Base-by-base conservation (phyloP, 2,797 vertebrate species). In the Glyptemys insculpta region DNA sequence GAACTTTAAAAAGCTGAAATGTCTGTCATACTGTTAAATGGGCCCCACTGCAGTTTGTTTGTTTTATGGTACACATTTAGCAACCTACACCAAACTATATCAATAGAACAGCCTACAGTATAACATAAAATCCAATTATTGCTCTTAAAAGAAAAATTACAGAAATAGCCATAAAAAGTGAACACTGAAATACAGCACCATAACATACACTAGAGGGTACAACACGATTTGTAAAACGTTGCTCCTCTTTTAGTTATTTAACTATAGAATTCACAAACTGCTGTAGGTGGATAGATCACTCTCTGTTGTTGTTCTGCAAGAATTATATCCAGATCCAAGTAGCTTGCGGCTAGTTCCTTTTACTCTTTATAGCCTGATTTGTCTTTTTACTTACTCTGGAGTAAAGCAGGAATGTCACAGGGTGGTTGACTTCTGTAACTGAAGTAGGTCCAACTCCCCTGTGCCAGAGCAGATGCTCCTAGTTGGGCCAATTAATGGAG, bases 301-400 rank as follows among this genome's bases (percentile, higher is more conserved):
- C 62, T 81, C 23, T 76, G 41, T 27, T 34, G 44, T 31, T 62
- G 54, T 79, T 92, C 81, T 84, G 79, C 0, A 4, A 21, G 78
- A 74, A 16, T 15, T 81, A 86, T 16, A 19, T 86, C 79, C 29
- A 80, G 49, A 81, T 29, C 29, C 2, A 0, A 12, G 29, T 86
- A 37, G 7, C 15, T 81, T 92, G 79, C 25, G 34, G 85, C 4
- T n/a, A 6, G 76, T 81, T 90, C 41, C 72, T 76, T 76, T 76
- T 74, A 37, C 23, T 76, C 21, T 76, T 76, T n/a, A 21, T 0
- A 0, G 5, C 81, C 44, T 29, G 0, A 0, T 79, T 18, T 37
- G 80, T 37, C 52, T 56, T 25, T 59, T 86, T 25, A 79, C 37
- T 83, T 29, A 47, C n/a, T 90, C 83, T 27, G 11, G 54, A 86